Evolutionary conservation across 2,113 vertebrate species (phyloP), one percentile per base, ranked within the genome.

Genomic region (Upupa epops): DNA sequence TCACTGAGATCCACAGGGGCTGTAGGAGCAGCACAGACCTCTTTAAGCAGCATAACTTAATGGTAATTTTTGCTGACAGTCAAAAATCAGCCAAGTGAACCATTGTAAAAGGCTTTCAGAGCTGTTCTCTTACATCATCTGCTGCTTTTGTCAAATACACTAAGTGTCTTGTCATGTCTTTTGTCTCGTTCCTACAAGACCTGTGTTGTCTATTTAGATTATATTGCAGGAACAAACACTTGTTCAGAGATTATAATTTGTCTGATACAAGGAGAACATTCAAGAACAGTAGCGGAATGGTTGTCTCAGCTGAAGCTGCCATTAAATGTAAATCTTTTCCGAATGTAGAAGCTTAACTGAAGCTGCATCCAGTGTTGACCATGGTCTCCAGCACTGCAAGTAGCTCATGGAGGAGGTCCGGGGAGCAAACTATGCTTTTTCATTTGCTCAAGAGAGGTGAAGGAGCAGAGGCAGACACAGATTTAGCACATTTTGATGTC

Each of bases 51-150:
- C 66, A 59, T 46, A 36, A 24, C 51, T 81, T 71, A 63, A 36
- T 42, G 70, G 42, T 92, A 90, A 87, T 95, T 87, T 92, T 32
- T 90, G 83, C 83, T 94, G 90, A 79, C 96, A 93, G 73, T 70
- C 83, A 66, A 48, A 91, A 90, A 58, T 72, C 88, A 92, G 88
- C 51, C 84, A 69, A 90, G 77, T 94, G 92, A 92, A 78, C 31
- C 83, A 59, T 79, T 92, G 49, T 28, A 72, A 90, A 82, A 95
- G 63, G 74, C 92, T 86, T 93, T 96, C 88, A 86, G 16, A 92
- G 26, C 42, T 55, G 40, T 70, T 94, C 90, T 40, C 68, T 94
- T 73, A 34, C 66, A 92, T 95, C 48, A 66, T n/a, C 55, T 60
- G 81, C 88, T 89, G 89, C 83, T 88, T 87, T 54, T 72, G 66